These are phyloP conservation scores for Dendroctonus ponderosae DNA, from an alignment of 1,140 invertebrate species.

Conservation along the genomic window DNA sequence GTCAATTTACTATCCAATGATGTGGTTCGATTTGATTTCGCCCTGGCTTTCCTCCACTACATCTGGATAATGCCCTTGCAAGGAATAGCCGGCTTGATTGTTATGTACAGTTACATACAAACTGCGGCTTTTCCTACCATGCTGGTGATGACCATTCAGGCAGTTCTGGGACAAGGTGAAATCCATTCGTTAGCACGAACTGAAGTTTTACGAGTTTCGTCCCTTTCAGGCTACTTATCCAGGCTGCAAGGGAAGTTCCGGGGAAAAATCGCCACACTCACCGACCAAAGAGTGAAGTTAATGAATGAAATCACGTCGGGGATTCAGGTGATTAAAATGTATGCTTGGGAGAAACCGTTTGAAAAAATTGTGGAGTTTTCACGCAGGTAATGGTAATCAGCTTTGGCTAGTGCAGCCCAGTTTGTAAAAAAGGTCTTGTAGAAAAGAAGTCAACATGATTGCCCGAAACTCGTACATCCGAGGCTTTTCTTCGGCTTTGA, in stretches of 20 bases:
- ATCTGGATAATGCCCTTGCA: conserved; percentile 47
- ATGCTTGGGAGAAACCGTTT: conserved; percentile 84
- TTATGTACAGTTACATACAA: conserved; percentile 67
- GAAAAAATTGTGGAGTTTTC: conserved; percentile 61
- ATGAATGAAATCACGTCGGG: conserved; percentile 61
- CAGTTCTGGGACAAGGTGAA: conserved; percentile 63
- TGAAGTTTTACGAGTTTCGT: not conserved
- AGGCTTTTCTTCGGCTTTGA: conserved; percentile 65
- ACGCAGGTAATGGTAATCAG: conserved; percentile 51
- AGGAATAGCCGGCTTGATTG: conserved; percentile 62
- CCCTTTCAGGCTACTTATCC: conserved; percentile 62
- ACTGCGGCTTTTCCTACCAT: conserved; percentile 62
- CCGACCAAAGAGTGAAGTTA: conserved; percentile 61
- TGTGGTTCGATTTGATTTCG: conserved; percentile 60
- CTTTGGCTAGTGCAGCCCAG: not conserved
- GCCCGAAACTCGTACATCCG: conserved; percentile 67
- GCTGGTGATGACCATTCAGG: conserved; percentile 60
- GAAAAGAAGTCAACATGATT: conserved; percentile 63
- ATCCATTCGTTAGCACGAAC: not conserved
- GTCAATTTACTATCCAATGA: conserved; percentile 85
- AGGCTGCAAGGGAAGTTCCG: conserved; percentile 63
- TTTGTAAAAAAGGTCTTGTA: conserved; percentile 6
- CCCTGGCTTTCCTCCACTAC: conserved; percentile 55
- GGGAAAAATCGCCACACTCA: conserved; percentile 54
- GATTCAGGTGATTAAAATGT: conserved; percentile 81